Evolutionary conservation across 1,140 invertebrate species (phyloP).

Genomic region (Aradophagus sp.): DNA sequence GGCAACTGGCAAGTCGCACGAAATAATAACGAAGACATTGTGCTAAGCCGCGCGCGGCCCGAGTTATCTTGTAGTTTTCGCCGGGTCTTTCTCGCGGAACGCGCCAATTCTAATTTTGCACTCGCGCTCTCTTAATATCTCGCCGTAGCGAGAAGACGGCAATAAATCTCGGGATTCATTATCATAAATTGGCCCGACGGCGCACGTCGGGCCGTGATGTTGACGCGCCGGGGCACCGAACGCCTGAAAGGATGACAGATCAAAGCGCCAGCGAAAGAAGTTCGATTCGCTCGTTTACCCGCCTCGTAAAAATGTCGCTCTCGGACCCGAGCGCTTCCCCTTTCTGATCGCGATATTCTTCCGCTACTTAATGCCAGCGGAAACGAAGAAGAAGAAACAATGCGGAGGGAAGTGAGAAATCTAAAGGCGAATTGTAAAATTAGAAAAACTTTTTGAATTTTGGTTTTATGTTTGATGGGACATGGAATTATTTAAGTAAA

Average conservation of each 20-base stretch:
- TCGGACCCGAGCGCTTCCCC: constrained; percentile 9
- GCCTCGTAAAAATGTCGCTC: constrained; percentile 54
- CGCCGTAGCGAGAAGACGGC: constrained; percentile 60
- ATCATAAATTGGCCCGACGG: constrained; percentile 64
- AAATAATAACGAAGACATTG: constrained; percentile 57
- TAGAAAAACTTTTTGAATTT: too few relatives aligned
- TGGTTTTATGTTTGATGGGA: too few relatives aligned
- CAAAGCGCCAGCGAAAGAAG: constrained; percentile 54
- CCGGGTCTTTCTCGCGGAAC: constrained; percentile 35
- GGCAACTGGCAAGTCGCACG: constrained; percentile 7
- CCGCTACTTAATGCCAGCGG: too few relatives aligned
- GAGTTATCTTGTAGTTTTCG: constrained; percentile 50
- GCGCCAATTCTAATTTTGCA: constrained; percentile 63
- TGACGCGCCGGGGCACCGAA: constrained; percentile 50
- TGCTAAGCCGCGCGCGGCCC: constrained; percentile 24
- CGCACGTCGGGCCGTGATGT: constrained; percentile 56
- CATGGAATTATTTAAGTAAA: too few relatives aligned
- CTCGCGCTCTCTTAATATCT: constrained; percentile 62
- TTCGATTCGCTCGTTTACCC: constrained; percentile 60
- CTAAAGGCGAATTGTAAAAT: too few relatives aligned
- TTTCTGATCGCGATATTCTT: constrained; percentile 30
- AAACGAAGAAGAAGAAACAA: constrained; percentile 44
- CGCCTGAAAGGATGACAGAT: constrained; percentile 57
- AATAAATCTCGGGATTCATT: constrained; percentile 64
- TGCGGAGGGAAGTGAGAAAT: too few relatives aligned